Evolutionary conservation across 1,140 invertebrate genomes (phyloP).

Genomic region (Ceratina calcarata): DNA sequence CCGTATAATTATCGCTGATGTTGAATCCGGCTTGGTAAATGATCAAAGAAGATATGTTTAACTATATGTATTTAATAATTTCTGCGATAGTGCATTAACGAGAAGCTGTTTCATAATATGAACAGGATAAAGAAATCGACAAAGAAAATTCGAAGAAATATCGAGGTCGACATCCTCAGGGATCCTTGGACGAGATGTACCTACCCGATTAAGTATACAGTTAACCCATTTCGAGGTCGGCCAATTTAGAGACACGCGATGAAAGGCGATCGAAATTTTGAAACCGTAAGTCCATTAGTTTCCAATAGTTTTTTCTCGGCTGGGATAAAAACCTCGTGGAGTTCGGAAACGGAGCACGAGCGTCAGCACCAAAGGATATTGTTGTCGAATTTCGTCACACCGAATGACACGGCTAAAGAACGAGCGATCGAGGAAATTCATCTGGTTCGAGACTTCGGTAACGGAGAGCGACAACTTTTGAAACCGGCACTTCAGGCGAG

Average conservation of each 20-base stretch:
- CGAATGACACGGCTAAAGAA: too few relatives aligned
- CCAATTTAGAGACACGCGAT: background rate
- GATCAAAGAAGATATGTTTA: too few relatives aligned
- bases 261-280: slow-evolving; percentile 3
- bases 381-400: background rate
- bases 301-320: background rate
- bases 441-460: too few relatives aligned
- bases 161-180: slow-evolving; percentile 17
- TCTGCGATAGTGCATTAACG: too few relatives aligned
- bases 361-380: background rate
- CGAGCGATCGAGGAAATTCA: too few relatives aligned
- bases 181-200: background rate
- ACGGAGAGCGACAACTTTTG: background rate
- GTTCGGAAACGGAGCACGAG: background rate
- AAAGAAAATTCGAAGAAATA: slow-evolving; percentile 17
- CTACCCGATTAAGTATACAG: slow-evolving; percentile 3
- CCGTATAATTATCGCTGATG: too few relatives aligned
- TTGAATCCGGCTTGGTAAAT: too few relatives aligned
- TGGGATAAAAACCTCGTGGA: background rate
- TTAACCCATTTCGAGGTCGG: slow-evolving; percentile 25
- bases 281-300: background rate
- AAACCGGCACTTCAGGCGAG: slow-evolving; percentile 52
- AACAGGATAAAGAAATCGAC: background rate
- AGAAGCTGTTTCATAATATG: background rate
- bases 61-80: too few relatives aligned